phyloP scores from a whole-genome alignment of 2,888 invertebrate genomes.

The Hirtodrosophila cameraria region DNA sequence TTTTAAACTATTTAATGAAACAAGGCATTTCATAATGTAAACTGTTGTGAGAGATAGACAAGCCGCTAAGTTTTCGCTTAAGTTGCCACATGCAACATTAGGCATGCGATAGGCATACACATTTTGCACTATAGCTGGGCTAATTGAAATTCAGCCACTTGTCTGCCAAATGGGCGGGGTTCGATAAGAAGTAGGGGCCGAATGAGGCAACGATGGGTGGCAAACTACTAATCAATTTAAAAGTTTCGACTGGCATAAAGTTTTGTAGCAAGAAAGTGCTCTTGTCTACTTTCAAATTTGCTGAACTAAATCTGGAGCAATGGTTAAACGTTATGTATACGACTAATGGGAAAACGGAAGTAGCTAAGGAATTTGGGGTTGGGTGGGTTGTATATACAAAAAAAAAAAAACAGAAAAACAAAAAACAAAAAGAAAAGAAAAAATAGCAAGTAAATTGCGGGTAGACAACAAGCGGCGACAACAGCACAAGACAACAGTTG shows the following conservation, averaged over 20 bases:
- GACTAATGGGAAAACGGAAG: conserved; percentile 69
- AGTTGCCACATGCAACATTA: conserved; percentile 19
- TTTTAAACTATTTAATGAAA: no score
- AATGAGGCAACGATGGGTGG: conserved; percentile 12
- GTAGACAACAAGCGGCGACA: conserved; percentile 37
- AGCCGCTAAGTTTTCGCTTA: conserved; percentile 10
- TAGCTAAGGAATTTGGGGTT: conserved; percentile 45
- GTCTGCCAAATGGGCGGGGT: conserved; percentile 23
- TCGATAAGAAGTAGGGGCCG: not conserved
- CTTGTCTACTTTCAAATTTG: conserved; percentile 58
- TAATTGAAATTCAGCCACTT: conserved; percentile 70
- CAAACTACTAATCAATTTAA: conserved; percentile 69
- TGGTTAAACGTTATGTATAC: conserved; percentile 61
- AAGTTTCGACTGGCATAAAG: conserved; percentile 61
- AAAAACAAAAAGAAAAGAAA: conserved; percentile 16
- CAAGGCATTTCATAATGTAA: no score
- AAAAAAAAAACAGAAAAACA: conserved; percentile 25
- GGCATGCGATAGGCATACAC: conserved; percentile 17
- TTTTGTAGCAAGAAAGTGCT: conserved; percentile 52
- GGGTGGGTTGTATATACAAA: conserved; percentile 18
- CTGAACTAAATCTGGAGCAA: conserved; percentile 55
- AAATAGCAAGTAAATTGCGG: conserved; percentile 17
- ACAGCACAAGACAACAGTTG: conserved; percentile 54
- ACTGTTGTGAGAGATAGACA: not conserved
- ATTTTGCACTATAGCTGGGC: conserved; percentile 21